Evolutionary conservation across 2,797 vertebrate genomes (phyloP).

Genomic region (Crax fasciolata): DNA sequence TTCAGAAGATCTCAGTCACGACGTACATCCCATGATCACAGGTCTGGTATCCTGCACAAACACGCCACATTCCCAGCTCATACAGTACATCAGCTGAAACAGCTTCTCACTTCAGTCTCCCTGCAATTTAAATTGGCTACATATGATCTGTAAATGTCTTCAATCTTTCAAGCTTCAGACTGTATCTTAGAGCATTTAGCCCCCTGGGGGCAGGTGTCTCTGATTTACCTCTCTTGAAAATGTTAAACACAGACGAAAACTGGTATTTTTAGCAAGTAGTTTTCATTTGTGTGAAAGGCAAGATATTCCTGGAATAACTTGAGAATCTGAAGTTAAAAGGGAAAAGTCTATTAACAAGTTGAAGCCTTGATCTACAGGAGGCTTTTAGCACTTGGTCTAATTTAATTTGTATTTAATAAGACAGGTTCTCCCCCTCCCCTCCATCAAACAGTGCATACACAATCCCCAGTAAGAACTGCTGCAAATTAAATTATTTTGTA

Average conservation of each 20-base stretch:
- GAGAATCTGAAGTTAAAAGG: conserved; percentile 51
- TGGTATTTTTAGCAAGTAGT: not conserved
- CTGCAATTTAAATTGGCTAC: not conserved
- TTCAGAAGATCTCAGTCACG: not conserved
- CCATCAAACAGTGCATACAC: not conserved
- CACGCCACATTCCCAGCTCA: not conserved
- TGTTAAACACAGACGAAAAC: not conserved
- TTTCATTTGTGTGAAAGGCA: not conserved
- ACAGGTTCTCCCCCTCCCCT: not conserved
- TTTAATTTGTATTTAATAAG: conserved; percentile 59
- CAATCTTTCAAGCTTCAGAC: not conserved
- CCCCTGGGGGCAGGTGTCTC: not conserved
- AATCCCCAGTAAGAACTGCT: not conserved
- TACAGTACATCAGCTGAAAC: not conserved
- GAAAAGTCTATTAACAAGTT: conserved; percentile 59
- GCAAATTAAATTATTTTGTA: not conserved
- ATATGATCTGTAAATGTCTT: not conserved
- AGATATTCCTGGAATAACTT: conserved; percentile 14
- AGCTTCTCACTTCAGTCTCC: not conserved
- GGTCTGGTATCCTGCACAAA: not conserved
- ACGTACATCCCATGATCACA: not conserved
- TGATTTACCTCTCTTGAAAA: not conserved
- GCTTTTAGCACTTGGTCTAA: conserved; percentile 52
- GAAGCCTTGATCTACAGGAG: conserved; percentile 57
- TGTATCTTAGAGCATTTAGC: not conserved